Percentiles rank a stretch among this genome's conserved stretches.
Conservation (phyloP, 2,113 vertebrate species). For the Gymnorhina tibicen region DNA sequence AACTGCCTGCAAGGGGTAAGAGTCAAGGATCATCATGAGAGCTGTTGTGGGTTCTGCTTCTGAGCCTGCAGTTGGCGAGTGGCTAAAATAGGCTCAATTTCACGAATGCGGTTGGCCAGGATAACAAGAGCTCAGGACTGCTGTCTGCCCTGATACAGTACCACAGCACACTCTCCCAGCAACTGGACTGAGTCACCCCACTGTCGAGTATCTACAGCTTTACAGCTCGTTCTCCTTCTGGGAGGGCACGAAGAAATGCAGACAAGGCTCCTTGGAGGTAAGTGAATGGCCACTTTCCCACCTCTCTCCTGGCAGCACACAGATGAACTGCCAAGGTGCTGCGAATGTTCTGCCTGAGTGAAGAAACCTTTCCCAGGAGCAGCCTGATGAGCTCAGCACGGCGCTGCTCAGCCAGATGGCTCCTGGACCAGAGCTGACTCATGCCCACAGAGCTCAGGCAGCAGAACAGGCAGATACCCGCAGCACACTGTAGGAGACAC, state of each 20-base stretch:
- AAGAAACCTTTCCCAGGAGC: background rate
- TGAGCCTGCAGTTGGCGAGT: background rate
- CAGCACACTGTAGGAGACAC: background rate
- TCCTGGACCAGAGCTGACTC: constrained; percentile 47
- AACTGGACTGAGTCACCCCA: background rate
- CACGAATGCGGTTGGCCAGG: background rate
- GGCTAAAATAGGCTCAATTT: background rate
- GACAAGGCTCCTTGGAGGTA: background rate
- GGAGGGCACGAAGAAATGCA: background rate
- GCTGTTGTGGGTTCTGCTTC: background rate
- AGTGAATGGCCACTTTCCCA: background rate
- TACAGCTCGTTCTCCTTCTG: background rate
- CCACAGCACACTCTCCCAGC: background rate
- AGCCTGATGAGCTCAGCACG: constrained; percentile 22
- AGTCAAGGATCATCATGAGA: background rate
- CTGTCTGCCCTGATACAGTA: background rate
- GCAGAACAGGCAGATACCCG: background rate
- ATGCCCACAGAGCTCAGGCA: background rate
- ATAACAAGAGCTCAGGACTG: background rate
- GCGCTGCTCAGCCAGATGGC: background rate
- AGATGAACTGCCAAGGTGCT: background rate
- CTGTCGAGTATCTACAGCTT: background rate
- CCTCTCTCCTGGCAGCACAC: background rate
- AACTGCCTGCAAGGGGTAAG: background rate
- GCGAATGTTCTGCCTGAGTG: background rate